These are phyloP conservation scores for Empis stercorea DNA, from an alignment of 2,888 invertebrate genomes.

Conservation along the genomic window DNA sequence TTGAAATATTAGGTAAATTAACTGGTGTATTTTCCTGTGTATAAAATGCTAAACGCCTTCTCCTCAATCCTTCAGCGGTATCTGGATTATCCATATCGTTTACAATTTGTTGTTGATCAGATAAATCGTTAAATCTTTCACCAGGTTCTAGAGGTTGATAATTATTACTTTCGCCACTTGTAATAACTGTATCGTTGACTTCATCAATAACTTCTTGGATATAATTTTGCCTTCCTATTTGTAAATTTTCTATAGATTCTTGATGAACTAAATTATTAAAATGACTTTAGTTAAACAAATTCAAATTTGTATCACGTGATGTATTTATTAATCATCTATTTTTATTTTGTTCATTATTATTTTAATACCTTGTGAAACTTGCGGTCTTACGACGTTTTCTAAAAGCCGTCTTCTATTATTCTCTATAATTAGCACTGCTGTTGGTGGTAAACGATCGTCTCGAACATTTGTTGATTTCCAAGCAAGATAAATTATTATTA, in stretches of 20 bases:
- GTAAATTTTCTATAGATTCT: background rate
- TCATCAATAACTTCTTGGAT: slow-evolving; percentile 22
- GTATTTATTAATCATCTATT: too few species aligned
- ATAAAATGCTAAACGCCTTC: slow-evolving; percentile 15
- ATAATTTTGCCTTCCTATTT: background rate
- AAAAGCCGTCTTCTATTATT: slow-evolving; percentile 14
- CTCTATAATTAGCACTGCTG: slow-evolving; percentile 17
- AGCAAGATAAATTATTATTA: slow-evolving; percentile 47
- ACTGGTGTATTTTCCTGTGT: slow-evolving; percentile 4
- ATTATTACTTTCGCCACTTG: background rate
- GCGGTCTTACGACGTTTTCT: slow-evolving; percentile 10
- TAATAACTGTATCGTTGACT: slow-evolving; percentile 16
- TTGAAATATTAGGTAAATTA: background rate
- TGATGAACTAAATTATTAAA: slow-evolving; percentile 1
- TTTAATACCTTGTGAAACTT: background rate
- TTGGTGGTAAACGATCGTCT: slow-evolving; percentile 15
- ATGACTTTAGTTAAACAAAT: background rate
- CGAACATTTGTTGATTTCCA: slow-evolving; percentile 56
- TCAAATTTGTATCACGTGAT: slow-evolving; percentile 4
- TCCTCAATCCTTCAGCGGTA: slow-evolving; percentile 13
- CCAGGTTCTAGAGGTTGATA: background rate
- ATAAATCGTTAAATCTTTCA: slow-evolving; percentile 15
- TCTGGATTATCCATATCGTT: slow-evolving; percentile 17
- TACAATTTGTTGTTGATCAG: slow-evolving; percentile 16
- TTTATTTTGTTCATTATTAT: too few species aligned